Evolutionary conservation across 92 coral and sea anemone species (phyloP).

Genomic region (Epizoanthus illoricatus): DNA sequence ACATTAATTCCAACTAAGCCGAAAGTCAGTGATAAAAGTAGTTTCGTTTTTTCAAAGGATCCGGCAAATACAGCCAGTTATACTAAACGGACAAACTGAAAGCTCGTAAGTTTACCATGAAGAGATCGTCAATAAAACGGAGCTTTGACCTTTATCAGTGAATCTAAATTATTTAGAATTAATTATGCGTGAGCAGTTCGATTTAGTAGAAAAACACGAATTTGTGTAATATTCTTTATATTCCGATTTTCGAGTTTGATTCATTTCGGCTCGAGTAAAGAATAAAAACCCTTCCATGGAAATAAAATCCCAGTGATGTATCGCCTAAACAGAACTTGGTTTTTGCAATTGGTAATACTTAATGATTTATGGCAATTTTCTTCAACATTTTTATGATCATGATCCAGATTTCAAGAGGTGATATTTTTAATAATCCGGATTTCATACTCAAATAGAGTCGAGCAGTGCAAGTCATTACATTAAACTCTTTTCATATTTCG

Average conservation of each 20-base stretch:
- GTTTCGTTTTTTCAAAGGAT: constrained; percentile 27
- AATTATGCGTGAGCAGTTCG: constrained; percentile 5
- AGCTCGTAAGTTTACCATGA: neutral
- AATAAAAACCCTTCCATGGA: neutral
- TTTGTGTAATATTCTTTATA: neutral
- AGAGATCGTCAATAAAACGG: constrained; percentile 19
- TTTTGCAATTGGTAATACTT: neutral
- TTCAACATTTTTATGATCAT: neutral
- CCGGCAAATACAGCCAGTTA: neutral
- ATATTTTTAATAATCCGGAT: neutral
- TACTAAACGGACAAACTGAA: neutral
- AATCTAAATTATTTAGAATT: neutral
- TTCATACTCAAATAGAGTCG: too few relatives aligned
- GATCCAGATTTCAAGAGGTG: neutral
- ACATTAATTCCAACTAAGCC: neutral
- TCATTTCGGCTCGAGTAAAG: neutral
- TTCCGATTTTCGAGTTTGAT: neutral
- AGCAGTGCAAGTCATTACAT: too few relatives aligned
- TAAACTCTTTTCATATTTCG: neutral
- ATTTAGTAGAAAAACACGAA: neutral
- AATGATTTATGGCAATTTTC: constrained; percentile 9
- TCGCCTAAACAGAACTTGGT: too few relatives aligned
- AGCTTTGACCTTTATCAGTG: constrained; percentile 17
- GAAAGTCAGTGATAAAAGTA: neutral
- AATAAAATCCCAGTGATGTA: too few relatives aligned